phyloP scores from a whole-genome alignment of 2,113 vertebrate genomes.

The Scalopus aquaticus region DNA sequence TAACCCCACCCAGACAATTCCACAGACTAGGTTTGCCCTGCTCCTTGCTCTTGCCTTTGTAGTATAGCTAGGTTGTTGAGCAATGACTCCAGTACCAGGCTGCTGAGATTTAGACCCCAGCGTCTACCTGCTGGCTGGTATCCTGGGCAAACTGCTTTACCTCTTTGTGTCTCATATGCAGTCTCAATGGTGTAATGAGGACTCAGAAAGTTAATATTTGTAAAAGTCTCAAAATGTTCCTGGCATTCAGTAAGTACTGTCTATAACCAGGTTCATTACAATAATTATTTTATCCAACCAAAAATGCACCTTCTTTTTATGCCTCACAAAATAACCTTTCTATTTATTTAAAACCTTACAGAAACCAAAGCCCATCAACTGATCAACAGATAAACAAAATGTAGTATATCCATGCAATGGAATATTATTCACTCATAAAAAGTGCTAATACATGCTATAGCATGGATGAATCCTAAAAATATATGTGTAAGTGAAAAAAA shows the following conservation, averaged over 20 bases:
- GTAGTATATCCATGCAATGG: neutral
- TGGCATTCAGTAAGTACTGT: neutral
- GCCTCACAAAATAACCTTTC: neutral
- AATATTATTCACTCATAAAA: neutral
- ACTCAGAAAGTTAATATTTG: neutral
- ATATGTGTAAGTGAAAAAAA: neutral
- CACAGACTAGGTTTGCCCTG: neutral
- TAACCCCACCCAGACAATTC: neutral
- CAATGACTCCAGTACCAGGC: neutral
- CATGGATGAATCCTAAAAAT: neutral
- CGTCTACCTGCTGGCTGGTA: neutral
- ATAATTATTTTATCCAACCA: neutral
- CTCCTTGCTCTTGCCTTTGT: accelerated
- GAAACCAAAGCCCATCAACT: neutral
- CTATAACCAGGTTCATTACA: neutral
- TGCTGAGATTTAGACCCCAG: neutral
- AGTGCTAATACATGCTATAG: neutral
- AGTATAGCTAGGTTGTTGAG: neutral
- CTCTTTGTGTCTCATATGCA: neutral
- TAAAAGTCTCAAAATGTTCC: neutral
- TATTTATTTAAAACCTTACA: slow-evolving; percentile 10
- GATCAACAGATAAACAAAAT: neutral
- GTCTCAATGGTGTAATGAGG: neutral
- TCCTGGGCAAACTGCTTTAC: neutral
- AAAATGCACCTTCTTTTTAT: neutral